These are phyloP conservation scores for Trachurus trachurus DNA, from an alignment of 2,797 vertebrate species.

Conservation along the genomic window DNA sequence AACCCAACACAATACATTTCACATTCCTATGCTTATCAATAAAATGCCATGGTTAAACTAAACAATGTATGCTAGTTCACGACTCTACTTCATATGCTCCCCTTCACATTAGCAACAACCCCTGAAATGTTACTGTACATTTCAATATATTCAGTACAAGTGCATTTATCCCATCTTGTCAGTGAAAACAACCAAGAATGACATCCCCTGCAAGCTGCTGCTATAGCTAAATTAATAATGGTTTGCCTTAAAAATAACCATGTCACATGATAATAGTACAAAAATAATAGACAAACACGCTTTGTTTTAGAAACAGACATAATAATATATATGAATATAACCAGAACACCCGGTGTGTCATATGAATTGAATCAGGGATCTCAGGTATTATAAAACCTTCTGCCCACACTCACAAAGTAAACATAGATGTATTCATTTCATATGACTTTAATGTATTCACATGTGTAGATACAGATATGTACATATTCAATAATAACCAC, in stretches of 20 bases:
- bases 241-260: neutral
- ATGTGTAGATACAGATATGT: constrained; percentile 83
- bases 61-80: neutral
- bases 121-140: constrained; percentile 16
- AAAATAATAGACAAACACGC: neutral
- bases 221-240: constrained; percentile 24
- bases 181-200: neutral
- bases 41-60: neutral
- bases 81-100: neutral
- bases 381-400: neutral
- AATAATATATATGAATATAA: neutral
- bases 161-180: constrained; percentile 5
- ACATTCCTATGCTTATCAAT: neutral
- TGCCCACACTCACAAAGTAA: constrained; percentile 54
- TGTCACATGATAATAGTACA: neutral
- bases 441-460: constrained; percentile 84
- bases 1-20: no score
- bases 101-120: constrained; percentile 1
- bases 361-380: no score
- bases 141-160: neutral
- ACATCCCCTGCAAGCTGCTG: neutral
- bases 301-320: neutral
- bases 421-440: constrained; percentile 60
- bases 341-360: neutral
- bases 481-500: constrained; percentile 72